A percentile compares a stretch with the other conserved stretches of the same genome.
These are phyloP conservation scores for Nasonia oneida DNA, from an alignment of 2,888 invertebrate species.

Conservation along the genomic window DNA sequence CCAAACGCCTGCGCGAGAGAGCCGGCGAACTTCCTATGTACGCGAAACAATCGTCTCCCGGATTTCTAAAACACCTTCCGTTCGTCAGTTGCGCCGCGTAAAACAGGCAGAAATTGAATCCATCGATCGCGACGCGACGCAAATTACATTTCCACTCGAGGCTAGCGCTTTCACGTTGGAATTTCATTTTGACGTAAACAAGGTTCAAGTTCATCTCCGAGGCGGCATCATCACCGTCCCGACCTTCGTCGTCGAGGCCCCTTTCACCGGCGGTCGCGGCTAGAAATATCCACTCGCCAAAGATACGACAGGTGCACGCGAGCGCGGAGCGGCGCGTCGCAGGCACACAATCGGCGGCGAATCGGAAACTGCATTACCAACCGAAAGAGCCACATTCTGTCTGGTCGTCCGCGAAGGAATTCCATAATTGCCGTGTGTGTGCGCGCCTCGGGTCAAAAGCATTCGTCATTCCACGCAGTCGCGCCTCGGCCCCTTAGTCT, in stretches of 20 bases:
- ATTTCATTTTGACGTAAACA: not conserved
- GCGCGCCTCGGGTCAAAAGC: conserved; percentile 44
- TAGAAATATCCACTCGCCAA: not conserved
- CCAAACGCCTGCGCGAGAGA: conserved; percentile 32
- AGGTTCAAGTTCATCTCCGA: conserved; percentile 12
- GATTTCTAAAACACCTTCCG: conserved; percentile 20
- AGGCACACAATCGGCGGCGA: not conserved
- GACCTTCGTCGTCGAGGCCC: not conserved
- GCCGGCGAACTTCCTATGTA: conserved; percentile 11
- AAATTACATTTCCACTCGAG: not conserved
- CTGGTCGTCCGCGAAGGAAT: conserved; percentile 33
- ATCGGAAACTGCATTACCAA: conserved; percentile 56
- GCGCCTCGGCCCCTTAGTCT: conserved; percentile 14
- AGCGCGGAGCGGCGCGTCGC: too few relatives aligned
- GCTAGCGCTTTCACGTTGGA: not conserved
- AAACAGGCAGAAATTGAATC: not conserved
- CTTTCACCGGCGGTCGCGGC: not conserved
- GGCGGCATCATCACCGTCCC: not conserved
- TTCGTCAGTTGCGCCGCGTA: not conserved
- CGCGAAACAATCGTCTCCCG: conserved; percentile 22
- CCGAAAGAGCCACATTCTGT: conserved; percentile 22
- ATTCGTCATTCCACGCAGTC: conserved; percentile 53
- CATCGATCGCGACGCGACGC: not conserved
- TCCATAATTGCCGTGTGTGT: conserved; percentile 49
- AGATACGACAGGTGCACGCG: too few relatives aligned